Evolutionary conservation across 2,113 vertebrate species (phyloP).

Genomic region (Lipophrys pholis): DNA sequence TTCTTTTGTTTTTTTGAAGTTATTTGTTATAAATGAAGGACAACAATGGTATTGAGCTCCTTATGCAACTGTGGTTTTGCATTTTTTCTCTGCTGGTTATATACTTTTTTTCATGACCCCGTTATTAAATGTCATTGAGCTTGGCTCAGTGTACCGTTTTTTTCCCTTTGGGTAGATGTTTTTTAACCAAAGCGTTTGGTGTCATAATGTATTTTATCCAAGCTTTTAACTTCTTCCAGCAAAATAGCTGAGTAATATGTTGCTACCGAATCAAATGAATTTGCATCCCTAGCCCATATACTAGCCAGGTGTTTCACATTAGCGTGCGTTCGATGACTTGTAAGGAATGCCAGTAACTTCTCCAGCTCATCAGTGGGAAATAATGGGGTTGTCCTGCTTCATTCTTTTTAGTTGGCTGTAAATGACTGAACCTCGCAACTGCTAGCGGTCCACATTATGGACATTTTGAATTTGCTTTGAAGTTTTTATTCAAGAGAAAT

Average conservation of each 20-base stretch:
- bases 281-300: constrained; percentile 17
- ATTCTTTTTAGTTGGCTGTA: background rate
- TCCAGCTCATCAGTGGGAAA: constrained; percentile 9
- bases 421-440: background rate
- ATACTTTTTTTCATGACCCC: constrained; percentile 70
- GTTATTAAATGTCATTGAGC: constrained; percentile 47
- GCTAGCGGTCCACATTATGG: constrained; percentile 9
- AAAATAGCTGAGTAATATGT: constrained; percentile 38
- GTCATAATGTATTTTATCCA: constrained; percentile 45
- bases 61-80: constrained; percentile 56
- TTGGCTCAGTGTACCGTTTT: constrained; percentile 55
- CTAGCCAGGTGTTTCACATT: constrained; percentile 37
- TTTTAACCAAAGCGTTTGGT: constrained; percentile 58
- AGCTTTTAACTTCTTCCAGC: constrained; percentile 48
- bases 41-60: constrained; percentile 40
- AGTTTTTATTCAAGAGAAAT: constrained; percentile 18
- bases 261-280: constrained; percentile 36
- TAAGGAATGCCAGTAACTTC: constrained; percentile 34
- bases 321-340: constrained; percentile 43
- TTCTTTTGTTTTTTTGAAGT: background rate
- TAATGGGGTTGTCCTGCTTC: constrained; percentile 5
- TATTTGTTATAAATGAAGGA: constrained; percentile 16
- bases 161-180: constrained; percentile 48
- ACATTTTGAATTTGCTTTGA: constrained; percentile 16
- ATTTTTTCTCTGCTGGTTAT: constrained; percentile 37